These are phyloP conservation scores for Andrena marginata DNA, from an alignment of 2,888 invertebrate genomes.

Conservation along the genomic window DNA sequence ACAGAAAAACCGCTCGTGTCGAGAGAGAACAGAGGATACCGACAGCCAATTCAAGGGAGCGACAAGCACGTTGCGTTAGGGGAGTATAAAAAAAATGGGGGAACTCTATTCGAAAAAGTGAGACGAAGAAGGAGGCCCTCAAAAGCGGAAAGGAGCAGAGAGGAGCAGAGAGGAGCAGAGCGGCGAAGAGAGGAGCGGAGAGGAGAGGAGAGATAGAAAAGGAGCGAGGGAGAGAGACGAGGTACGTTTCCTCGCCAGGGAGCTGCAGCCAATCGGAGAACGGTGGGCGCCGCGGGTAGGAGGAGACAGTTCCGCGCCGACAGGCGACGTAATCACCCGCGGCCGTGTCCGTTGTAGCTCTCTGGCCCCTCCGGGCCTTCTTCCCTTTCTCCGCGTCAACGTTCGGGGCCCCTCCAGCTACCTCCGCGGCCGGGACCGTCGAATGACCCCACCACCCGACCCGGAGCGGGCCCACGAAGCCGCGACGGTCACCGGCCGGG, in stretches of 20 bases:
- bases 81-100: constrained; percentile 27
- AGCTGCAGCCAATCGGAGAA: constrained; percentile 78
- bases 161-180: constrained; percentile 30
- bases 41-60: constrained; percentile 7
- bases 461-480: constrained; percentile 17
- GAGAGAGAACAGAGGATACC: constrained; percentile 25
- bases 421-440: constrained; percentile 31
- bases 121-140: constrained; percentile 36
- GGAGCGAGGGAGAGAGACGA: constrained; percentile 52
- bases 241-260: constrained; percentile 74
- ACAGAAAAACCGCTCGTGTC: constrained; percentile 29
- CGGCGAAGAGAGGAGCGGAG: constrained; percentile 33
- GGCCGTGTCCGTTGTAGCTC: constrained; percentile 78
- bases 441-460: constrained; percentile 51
- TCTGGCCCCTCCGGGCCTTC: constrained; percentile 73
- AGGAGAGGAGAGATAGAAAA: constrained; percentile 60
- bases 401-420: constrained; percentile 53
- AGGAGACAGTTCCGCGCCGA: constrained; percentile 84
- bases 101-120: constrained; percentile 42
- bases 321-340: constrained; percentile 84
- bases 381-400: constrained; percentile 56
- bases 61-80: constrained; percentile 8
- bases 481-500: constrained; percentile 69
- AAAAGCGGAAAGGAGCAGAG: constrained; percentile 41
- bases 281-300: constrained; percentile 83